Evolutionary conservation across 2,113 vertebrate species (phyloP), one percentile per base, ranked within the genome.

Genomic region (Cariama cristata): DNA sequence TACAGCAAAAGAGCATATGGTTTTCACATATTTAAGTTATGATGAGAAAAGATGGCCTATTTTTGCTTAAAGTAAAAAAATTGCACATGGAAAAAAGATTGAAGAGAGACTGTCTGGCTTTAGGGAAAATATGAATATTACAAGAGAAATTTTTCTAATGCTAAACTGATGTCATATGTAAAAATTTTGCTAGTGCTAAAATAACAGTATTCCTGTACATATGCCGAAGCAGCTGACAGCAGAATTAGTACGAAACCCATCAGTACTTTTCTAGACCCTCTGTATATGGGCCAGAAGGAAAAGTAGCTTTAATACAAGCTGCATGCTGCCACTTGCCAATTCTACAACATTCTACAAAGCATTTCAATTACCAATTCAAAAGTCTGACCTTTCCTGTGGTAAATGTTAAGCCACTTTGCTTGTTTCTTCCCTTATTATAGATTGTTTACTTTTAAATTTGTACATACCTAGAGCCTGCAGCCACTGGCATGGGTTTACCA

Each of bases 1-100:
- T 3, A 67, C 0, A 8, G 45, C 14, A 84, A 53, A 76, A 77
- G 59, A 89, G 16, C 59, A 81, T 28, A 81, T 0, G 0, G 24
- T 72, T 81, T 91, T 62, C 56, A 91, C 11, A 56, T 81, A 75
- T 53, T 81, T 68, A 87, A 63, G 21, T 69, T 67, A 21, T 27
- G 4, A 94, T 62, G 26, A 73, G n/a, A 82, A 92, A 83, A 88
- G 22, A 28, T 66, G 66, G 38, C 68, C 35, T 58, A 15, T 52
- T 93, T 92, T 80, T 81, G 14, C 73, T 44, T 56, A 28, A 85
- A 73, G 26, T 19, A 26, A 77, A 85, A 83, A 49, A 86, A 12
- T 0, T 7, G 12, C 4, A 64, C 2, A 3, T 8, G 2, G 32
- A 47, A 93, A 83, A 56, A 45, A 76, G n/a, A 15, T 1, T 42